Percentiles rank a stretch among this genome's conserved stretches.
phyloP scores from a whole-genome alignment of 2,888 invertebrate species.

The Chironomus riparius region DNA sequence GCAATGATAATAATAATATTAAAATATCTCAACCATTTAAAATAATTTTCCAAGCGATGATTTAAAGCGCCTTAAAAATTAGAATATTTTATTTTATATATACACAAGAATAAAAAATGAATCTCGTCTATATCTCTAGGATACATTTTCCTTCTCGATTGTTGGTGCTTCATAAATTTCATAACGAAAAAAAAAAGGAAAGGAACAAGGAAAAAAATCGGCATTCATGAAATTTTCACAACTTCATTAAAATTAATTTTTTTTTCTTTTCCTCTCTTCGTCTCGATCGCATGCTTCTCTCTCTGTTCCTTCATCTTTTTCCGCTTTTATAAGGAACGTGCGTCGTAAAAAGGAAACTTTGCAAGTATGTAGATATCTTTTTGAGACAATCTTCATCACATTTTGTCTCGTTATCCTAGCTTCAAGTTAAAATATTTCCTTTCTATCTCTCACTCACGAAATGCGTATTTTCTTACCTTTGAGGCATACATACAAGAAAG shows the following conservation, averaged over 20 bases:
- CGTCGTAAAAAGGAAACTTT: not conserved
- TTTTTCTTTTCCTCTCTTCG: not conserved
- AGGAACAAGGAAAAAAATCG: not conserved
- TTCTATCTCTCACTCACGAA: not conserved
- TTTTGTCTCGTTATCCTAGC: not conserved
- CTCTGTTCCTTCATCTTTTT: too few species aligned
- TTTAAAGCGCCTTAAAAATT: too few species aligned
- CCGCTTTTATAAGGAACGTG: not conserved
- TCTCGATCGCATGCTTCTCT: too few species aligned
- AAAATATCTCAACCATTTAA: too few species aligned
- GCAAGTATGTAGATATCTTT: not conserved
- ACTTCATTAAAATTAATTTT: not conserved
- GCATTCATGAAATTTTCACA: not conserved
- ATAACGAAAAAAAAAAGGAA: not conserved
- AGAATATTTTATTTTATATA: too few species aligned
- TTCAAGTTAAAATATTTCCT: not conserved
- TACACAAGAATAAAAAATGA: too few species aligned
- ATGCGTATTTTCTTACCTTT: not conserved
- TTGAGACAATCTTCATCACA: not conserved
- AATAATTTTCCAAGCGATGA: too few species aligned
- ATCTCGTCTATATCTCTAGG: too few species aligned
- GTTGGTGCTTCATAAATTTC: not conserved
- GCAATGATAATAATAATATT: too few species aligned
- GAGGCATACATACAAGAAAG: not conserved
- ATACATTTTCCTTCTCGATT: not conserved